Percentiles rank a stretch among this genome's conserved stretches.
phyloP scores from a whole-genome alignment of 1,140 invertebrate species.

The Himalopsyche phryganea region DNA sequence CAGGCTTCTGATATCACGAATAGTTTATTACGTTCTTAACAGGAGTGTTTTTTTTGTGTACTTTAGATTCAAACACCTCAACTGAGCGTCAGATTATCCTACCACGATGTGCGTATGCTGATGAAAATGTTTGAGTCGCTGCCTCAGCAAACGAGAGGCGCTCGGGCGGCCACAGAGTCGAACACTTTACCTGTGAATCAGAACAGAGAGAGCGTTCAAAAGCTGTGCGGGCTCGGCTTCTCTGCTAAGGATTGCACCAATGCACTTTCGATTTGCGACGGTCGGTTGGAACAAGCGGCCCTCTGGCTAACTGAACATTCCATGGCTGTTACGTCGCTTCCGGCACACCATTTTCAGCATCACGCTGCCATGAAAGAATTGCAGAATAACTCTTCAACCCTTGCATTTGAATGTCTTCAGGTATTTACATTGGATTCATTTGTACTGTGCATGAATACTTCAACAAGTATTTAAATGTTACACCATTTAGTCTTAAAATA shows the following conservation, averaged over 20 bases:
- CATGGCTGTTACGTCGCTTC: constrained; percentile 37
- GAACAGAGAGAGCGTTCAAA: constrained; percentile 49
- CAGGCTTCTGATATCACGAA: too few relatives aligned
- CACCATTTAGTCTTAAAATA: too few relatives aligned
- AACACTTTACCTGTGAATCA: constrained; percentile 26
- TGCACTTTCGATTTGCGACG: constrained; percentile 65
- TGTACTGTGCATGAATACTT: too few relatives aligned
- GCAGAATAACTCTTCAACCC: not conserved
- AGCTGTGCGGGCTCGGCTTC: constrained; percentile 71
- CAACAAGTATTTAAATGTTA: too few relatives aligned
- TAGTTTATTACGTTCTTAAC: too few relatives aligned
- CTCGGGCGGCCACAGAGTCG: constrained; percentile 42
- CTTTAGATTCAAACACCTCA: constrained; percentile 60
- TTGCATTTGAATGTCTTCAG: constrained; percentile 20
- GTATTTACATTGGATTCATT: constrained; percentile 4
- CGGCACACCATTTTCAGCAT: constrained; percentile 6
- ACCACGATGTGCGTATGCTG: constrained; percentile 92
- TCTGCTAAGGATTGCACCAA: constrained; percentile 63
- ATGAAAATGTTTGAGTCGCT: constrained; percentile 82
- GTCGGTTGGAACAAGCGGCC: constrained; percentile 77
- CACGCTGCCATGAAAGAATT: constrained; percentile 3
- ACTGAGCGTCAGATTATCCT: constrained; percentile 85
- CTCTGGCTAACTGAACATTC: constrained; percentile 76
- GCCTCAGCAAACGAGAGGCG: constrained; percentile 69
- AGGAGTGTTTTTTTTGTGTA: too few relatives aligned